phyloP scores from a whole-genome alignment of 1,140 invertebrate species.

The Pachyrhynchus sulphureomaculatus region DNA sequence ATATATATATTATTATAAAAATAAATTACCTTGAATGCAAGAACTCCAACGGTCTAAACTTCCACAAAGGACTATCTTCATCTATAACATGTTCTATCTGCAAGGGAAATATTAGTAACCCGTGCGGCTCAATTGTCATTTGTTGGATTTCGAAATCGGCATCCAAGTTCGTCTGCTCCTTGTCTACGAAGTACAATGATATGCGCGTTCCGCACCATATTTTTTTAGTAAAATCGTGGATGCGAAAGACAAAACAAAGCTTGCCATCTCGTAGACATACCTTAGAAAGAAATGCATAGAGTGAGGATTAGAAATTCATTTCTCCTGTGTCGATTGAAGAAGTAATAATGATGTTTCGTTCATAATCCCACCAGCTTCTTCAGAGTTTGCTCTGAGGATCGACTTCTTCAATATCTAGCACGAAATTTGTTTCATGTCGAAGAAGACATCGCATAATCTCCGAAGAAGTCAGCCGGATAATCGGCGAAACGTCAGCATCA shows the following conservation, averaged over 20 bases:
- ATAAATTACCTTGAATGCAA: slow-evolving; percentile 32
- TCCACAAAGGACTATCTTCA: slow-evolving; percentile 57
- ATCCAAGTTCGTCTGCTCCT: slow-evolving; percentile 27
- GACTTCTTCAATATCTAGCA: too few relatives aligned
- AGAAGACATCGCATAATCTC: too few relatives aligned
- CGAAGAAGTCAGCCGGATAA: too few relatives aligned
- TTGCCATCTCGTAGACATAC: slow-evolving; percentile 41
- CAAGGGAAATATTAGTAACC: slow-evolving; percentile 64
- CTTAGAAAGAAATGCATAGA: slow-evolving; percentile 24
- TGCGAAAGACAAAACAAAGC: slow-evolving; percentile 42
- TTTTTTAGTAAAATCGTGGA: slow-evolving; percentile 38
- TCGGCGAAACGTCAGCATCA: too few relatives aligned
- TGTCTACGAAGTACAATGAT: slow-evolving; percentile 40
- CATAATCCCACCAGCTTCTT: too few relatives aligned
- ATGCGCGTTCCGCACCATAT: slow-evolving; percentile 41
- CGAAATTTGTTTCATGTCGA: too few relatives aligned
- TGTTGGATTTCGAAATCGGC: slow-evolving; percentile 34
- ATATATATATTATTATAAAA: too few relatives aligned
- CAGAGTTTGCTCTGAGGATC: too few relatives aligned
- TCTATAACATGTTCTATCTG: slow-evolving; percentile 64
- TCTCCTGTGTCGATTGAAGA: too few relatives aligned
- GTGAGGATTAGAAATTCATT: too few relatives aligned
- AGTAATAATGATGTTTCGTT: too few relatives aligned
- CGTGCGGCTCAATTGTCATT: slow-evolving; percentile 40
- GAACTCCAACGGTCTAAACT: slow-evolving; percentile 55